A percentile compares a stretch with the other conserved stretches of the same genome.
Evolutionary conservation across 2,797 vertebrate species (phyloP).

Genomic region (Clarias pachynema): DNA sequence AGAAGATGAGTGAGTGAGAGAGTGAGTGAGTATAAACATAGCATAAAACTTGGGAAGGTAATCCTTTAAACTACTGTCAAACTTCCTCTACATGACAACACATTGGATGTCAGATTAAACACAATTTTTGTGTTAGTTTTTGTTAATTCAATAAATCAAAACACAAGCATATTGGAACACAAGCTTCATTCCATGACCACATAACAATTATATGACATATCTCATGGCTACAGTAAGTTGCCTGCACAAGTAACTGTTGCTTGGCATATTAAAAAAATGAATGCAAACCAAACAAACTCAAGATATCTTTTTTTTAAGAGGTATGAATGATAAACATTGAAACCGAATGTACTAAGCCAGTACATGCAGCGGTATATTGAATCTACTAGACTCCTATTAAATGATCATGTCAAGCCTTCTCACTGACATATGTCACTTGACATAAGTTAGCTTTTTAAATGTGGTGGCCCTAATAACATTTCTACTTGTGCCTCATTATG

Average conservation of each 20-base stretch:
- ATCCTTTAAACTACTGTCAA: neutral
- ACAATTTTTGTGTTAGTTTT: neutral
- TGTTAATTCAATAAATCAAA: neutral
- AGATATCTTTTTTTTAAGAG: no score
- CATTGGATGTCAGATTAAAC: no score
- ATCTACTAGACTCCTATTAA: neutral
- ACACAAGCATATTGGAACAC: neutral
- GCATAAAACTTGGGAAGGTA: neutral
- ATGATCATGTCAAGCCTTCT: neutral
- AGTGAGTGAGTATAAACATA: neutral
- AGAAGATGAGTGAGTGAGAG: no score
- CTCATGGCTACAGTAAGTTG: neutral
- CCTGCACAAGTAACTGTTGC: neutral
- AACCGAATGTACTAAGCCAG: neutral
- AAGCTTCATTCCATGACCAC: neutral
- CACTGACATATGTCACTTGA: neutral
- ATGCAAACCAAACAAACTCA: neutral
- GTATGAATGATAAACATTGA: neutral
- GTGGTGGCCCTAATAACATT: neutral
- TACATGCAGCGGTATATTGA: neutral
- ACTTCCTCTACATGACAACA: neutral
- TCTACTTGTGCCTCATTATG: neutral
- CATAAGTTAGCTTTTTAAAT: neutral
- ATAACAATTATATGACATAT: neutral
- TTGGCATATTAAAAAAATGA: neutral